phyloP scores from a whole-genome alignment of 2,113 vertebrate genomes.

The Eulacestoma nigropectus region DNA sequence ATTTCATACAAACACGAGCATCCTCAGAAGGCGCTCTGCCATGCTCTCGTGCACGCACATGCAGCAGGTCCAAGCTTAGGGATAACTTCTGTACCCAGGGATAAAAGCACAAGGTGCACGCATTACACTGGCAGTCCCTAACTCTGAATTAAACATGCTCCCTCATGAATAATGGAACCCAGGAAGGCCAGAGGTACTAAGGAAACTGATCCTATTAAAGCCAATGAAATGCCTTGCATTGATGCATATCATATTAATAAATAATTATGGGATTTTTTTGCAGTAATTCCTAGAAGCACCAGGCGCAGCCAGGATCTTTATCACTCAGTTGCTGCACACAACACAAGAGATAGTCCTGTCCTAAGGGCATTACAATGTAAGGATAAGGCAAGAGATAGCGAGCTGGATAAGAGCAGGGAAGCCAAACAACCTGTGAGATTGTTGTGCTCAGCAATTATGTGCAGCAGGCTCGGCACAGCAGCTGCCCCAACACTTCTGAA shows the following conservation, averaged over 20 bases:
- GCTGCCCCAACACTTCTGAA: background rate
- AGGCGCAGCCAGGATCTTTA: background rate
- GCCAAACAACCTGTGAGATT: background rate
- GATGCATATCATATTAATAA: conserved; percentile 31
- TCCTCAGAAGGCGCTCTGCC: background rate
- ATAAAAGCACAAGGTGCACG: background rate
- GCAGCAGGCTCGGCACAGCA: background rate
- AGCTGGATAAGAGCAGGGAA: background rate
- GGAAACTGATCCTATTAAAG: conserved; percentile 16
- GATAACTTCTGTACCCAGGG: background rate
- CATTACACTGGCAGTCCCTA: background rate
- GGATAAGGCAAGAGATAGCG: background rate
- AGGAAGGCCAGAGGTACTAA: conserved; percentile 8
- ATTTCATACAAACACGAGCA: background rate
- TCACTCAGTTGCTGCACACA: background rate
- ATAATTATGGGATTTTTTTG: background rate
- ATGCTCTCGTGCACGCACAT: accelerated
- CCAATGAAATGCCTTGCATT: background rate
- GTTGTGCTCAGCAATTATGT: background rate
- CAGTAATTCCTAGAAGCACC: background rate
- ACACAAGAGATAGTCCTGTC: background rate
- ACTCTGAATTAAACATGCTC: conserved; percentile 39
- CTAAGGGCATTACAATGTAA: background rate
- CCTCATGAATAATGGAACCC: conserved; percentile 29
- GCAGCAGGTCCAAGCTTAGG: background rate